Evolutionary conservation across 2,888 invertebrate genomes (phyloP), one percentile per base, ranked within the genome.

Genomic region (Electrophaes corylata): DNA sequence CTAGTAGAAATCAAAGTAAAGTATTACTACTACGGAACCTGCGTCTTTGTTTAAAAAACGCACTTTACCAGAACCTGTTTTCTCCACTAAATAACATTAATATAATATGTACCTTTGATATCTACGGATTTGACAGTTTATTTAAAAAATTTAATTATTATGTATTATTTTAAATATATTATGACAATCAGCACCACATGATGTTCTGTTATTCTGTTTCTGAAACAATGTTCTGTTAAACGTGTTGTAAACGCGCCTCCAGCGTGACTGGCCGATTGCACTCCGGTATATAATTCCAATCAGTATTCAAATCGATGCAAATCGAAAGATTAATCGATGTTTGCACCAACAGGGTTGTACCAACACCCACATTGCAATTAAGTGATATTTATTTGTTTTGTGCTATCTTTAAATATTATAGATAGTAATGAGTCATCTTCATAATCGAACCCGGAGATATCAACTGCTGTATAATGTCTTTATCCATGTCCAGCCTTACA

Each of bases 291-390:
- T 83, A 84, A 84, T 82, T 81, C 82, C 82, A 85, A 86, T 88
- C 85, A 84, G 78, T 83, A 85, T 86, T 86, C 84, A 87, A 86
- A 87, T 87, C 83, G 79, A 85, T 85, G 85, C 83, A 84, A 84
- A 87, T 84, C 81, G 79, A 84, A 82, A 84, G 83, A 87, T 86
- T 83, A 84, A 86, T 86, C 79, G 84, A 75, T 77, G 79, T 83
- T 80, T 81, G 80, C 77, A 73, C 73, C 75, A 77, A 75, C 75
- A 69, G 69, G 69, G 67, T 65, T 70, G 69, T 75, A 67, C 65
- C 70, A 62, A 68, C 71, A 64, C 57, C 72, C 70, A 76, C 71
- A 70, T 70, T 69, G 72, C 78, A 72, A 81, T 79, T 76, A 76
- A 67, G 69, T 63, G 64, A 66, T 71, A 74, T 72, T 76, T 76